Conservation (phyloP, 2,113 vertebrate genomes). For the Mungos mungo region DNA sequence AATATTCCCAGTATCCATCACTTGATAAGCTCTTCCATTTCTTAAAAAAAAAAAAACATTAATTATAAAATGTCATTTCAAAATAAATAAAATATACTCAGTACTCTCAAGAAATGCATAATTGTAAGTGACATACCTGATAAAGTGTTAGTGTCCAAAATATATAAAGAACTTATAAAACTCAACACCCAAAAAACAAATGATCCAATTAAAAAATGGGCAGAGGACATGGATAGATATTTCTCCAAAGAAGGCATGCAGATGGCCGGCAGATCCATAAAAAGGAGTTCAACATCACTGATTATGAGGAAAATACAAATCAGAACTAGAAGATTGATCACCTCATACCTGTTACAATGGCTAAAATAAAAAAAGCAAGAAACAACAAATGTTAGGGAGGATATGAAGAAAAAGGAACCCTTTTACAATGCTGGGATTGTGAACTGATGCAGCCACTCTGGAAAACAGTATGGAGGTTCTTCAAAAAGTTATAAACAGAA, state of each 20-base stretch:
- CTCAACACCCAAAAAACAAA: not conserved
- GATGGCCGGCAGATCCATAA: not conserved
- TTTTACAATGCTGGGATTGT: not conserved
- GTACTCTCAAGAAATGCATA: not conserved
- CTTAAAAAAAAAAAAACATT: not conserved
- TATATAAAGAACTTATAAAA: not conserved
- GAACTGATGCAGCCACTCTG: not conserved
- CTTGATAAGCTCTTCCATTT: not conserved
- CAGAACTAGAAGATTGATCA: not conserved
- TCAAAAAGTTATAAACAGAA: not conserved
- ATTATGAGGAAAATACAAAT: not conserved
- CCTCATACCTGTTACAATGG: not conserved
- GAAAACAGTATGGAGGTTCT: not conserved
- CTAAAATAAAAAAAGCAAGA: not conserved
- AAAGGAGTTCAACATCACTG: not conserved
- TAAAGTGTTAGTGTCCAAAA: not conserved
- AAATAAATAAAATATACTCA: not conserved
- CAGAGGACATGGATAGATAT: not conserved
- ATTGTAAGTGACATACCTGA: not conserved
- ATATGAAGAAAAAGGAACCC: not conserved
- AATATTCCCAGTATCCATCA: not conserved
- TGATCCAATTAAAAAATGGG: not conserved
- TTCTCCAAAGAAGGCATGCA: not conserved
- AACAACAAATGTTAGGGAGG: not conserved
- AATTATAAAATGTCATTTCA: not conserved